Evolutionary conservation across 1,140 invertebrate genomes (phyloP).

Genomic region (Halotydeus destructor): DNA sequence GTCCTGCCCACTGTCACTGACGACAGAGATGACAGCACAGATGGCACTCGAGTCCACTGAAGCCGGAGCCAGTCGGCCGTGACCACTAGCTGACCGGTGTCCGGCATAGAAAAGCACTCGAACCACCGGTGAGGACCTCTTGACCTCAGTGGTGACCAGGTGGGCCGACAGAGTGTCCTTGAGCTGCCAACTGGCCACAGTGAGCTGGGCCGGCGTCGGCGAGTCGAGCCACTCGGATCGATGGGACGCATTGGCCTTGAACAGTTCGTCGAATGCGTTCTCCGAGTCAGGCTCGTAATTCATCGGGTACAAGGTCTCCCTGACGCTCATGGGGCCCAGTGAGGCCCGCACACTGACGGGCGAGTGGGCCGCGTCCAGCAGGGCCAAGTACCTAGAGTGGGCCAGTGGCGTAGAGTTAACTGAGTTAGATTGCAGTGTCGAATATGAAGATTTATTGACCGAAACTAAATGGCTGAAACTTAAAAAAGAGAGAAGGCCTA

Average conservation of each 20-base stretch:
- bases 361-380: too few species aligned
- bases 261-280: too few species aligned
- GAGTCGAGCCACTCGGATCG: conserved; percentile 20
- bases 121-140: conserved; percentile 60
- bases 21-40: conserved; percentile 12
- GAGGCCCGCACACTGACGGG: conserved; percentile 64
- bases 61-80: neutral
- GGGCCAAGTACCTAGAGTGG: too few species aligned
- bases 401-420: too few species aligned
- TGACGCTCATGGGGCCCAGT: conserved; percentile 76
- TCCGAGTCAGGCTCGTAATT: too few species aligned
- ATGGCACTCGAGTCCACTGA: conserved; percentile 18
- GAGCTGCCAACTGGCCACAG: conserved; percentile 39
- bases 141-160: conserved; percentile 56
- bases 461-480: too few species aligned
- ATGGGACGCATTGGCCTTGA: conserved; percentile 37
- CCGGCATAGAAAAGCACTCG: conserved; percentile 72
- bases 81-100: neutral
- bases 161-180: conserved; percentile 35
- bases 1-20: conserved; percentile 35
- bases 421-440: too few species aligned
- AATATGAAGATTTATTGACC: too few species aligned
- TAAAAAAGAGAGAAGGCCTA: too few species aligned
- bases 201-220: too few species aligned
- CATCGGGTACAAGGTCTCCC: conserved; percentile 50